Percentiles rank a stretch among this genome's conserved stretches.
Evolutionary conservation across 2,797 vertebrate species (phyloP).

Genomic region (Malurus splendens): DNA sequence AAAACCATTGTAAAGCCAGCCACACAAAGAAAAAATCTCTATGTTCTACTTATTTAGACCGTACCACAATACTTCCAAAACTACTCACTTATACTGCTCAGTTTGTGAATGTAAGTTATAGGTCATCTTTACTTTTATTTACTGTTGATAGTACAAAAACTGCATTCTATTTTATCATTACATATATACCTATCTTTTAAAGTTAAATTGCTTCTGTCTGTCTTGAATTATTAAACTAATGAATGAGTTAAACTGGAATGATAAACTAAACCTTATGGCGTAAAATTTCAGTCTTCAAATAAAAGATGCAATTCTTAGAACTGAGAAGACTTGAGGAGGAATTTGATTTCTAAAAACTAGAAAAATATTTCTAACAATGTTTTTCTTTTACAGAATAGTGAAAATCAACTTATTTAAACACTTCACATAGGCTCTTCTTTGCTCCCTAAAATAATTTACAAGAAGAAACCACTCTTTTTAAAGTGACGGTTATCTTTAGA

Average conservation of each 20-base stretch:
- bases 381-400: background rate
- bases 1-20: background rate
- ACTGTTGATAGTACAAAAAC: background rate
- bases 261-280: background rate
- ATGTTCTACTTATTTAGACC: background rate
- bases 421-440: background rate
- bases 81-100: background rate
- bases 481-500: background rate
- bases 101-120: background rate
- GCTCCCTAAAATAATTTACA: background rate
- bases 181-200: background rate
- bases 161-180: background rate
- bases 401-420: background rate
- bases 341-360: background rate
- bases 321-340: background rate
- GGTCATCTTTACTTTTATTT: background rate
- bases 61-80: background rate
- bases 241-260: background rate
- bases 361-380: background rate
- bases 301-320: background rate
- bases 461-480: background rate
- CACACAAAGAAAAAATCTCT: background rate
- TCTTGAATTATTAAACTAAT: background rate
- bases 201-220: background rate
- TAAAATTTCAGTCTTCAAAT: background rate